phyloP scores from a whole-genome alignment of 2,888 invertebrate genomes.

The Tenthredo livida region DNA sequence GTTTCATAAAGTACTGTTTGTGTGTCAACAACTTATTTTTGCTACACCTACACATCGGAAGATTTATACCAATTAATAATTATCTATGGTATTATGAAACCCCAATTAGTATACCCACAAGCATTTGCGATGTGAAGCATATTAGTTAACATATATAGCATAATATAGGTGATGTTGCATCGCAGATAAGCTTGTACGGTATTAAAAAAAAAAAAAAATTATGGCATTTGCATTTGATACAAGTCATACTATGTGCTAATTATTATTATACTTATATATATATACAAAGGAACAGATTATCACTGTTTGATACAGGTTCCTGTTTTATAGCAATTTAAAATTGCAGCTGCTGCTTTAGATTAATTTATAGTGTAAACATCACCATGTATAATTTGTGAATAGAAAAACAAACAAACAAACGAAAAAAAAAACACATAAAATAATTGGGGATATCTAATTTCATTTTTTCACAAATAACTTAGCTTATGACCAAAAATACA shows the following conservation, averaged over 20 bases:
- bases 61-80: constrained; percentile 14
- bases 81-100: constrained; percentile 14
- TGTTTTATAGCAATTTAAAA: neutral
- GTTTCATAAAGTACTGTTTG: constrained; percentile 32
- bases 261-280: neutral
- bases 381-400: constrained; percentile 15
- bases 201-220: neutral
- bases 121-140: constrained; percentile 18
- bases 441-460: neutral
- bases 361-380: constrained; percentile 4
- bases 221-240: constrained; percentile 1
- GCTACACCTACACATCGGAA: constrained; percentile 42
- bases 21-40: constrained; percentile 35
- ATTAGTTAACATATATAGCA: neutral
- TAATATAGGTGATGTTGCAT: constrained; percentile 36
- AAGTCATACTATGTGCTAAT: constrained; percentile 9
- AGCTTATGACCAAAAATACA: constrained; percentile 62
- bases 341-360: neutral
- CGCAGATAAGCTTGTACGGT: neutral
- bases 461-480: constrained; percentile 38
- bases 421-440: neutral
- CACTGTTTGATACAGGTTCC: constrained; percentile 23
- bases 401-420: neutral
- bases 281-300: neutral
- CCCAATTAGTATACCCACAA: constrained; percentile 9